phyloP scores from a whole-genome alignment of 2,888 invertebrate species.

The Drosophila anomalata region DNA sequence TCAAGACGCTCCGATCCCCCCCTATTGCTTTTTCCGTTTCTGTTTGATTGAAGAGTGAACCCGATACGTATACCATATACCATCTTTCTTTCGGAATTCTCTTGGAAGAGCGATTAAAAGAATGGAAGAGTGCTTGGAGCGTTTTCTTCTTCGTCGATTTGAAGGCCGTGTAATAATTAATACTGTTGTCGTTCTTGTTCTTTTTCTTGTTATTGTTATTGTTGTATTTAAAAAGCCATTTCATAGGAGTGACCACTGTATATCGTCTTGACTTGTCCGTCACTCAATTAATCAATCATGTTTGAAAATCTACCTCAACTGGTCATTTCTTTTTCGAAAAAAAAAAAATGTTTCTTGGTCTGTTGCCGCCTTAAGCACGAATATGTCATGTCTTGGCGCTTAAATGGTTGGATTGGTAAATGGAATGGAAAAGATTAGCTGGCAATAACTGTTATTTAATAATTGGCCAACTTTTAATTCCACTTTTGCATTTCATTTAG shows the following conservation, averaged over 20 bases:
- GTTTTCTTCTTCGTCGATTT: constrained; percentile 45
- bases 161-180: constrained; percentile 66
- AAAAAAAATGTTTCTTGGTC: neutral
- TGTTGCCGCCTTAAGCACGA: constrained; percentile 25
- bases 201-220: constrained; percentile 30
- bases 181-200: constrained; percentile 39
- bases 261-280: constrained; percentile 16
- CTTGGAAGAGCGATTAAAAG: constrained; percentile 41
- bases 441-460: neutral
- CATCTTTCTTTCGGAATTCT: constrained; percentile 9
- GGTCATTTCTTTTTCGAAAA: neutral
- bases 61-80: neutral
- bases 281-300: constrained; percentile 76
- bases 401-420: constrained; percentile 21
- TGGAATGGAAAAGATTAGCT: neutral
- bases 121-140: constrained; percentile 50
- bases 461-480: constrained; percentile 1
- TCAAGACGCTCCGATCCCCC: neutral
- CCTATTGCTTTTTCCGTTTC: neutral
- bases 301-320: constrained; percentile 36
- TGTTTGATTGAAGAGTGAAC: constrained; percentile 13
- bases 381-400: constrained; percentile 24
- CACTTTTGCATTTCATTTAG: neutral
- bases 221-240: constrained; percentile 67
- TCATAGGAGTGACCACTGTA: constrained; percentile 57